Percentiles rank a stretch among this genome's conserved stretches.
Evolutionary conservation across 2,797 vertebrate genomes (phyloP).

Genomic region (Enteromius radiatus): DNA sequence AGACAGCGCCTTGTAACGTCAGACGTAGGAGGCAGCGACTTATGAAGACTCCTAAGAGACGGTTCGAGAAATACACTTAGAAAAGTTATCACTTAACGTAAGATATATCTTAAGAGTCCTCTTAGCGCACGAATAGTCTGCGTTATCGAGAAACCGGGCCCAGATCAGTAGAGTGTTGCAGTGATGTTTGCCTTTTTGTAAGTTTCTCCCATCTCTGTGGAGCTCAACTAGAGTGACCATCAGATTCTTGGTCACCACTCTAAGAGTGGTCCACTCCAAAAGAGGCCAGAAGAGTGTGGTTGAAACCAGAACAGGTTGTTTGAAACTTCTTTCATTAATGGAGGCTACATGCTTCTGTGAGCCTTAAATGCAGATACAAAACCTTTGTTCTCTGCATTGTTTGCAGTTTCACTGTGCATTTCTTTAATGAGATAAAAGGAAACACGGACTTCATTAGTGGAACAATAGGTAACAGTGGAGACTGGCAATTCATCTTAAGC

Average conservation of each 20-base stretch:
- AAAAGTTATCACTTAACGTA: too few relatives aligned
- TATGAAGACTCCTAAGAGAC: too few relatives aligned
- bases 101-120: too few relatives aligned
- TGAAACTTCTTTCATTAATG: not conserved
- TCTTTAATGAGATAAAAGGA: conserved; percentile 13
- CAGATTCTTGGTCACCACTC: not conserved
- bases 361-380: not conserved
- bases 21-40: too few relatives aligned
- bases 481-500: conserved; percentile 18
- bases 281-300: not conserved
- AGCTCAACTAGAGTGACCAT: not conserved
- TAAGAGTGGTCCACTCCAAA: not conserved
- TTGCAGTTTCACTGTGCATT: conserved; percentile 6
- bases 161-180: not conserved
- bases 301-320: too few relatives aligned
- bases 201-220: not conserved
- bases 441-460: conserved; percentile 3
- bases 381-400: not conserved
- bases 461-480: not conserved
- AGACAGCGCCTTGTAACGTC: too few relatives aligned
- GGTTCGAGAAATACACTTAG: too few relatives aligned
- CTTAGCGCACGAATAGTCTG: too few relatives aligned
- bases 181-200: not conserved
- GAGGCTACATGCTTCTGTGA: not conserved
- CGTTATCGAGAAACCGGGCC: too few relatives aligned